A percentile compares a stretch with the other conserved stretches of the same genome.
Evolutionary conservation across 2,797 vertebrate genomes (phyloP).

Genomic region (Cottoperca gobio): DNA sequence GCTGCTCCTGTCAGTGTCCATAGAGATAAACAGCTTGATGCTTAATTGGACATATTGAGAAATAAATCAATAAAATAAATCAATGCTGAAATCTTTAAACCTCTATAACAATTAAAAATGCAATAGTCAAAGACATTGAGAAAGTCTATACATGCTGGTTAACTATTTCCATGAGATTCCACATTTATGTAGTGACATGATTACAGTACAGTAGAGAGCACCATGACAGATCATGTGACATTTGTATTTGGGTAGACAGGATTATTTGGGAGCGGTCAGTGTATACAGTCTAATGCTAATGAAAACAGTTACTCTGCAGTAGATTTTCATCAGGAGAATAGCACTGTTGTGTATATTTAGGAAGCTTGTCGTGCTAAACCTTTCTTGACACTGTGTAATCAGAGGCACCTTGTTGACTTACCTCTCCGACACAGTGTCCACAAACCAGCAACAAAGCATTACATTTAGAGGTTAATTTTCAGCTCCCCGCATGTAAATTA

Average conservation of each 20-base stretch:
- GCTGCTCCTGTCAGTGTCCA: constrained; percentile 6
- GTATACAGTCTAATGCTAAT: background rate
- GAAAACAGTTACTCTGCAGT: background rate
- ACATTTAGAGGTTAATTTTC: constrained; percentile 7
- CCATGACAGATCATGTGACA: constrained; percentile 1
- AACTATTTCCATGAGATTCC: background rate
- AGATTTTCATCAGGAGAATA: background rate
- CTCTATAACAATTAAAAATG: background rate
- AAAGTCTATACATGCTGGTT: background rate
- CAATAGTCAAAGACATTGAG: background rate
- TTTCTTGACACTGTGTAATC: constrained; percentile 20
- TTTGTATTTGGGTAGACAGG: background rate
- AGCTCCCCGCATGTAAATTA: constrained; percentile 21
- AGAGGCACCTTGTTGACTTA: constrained; percentile 4
- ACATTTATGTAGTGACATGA: background rate
- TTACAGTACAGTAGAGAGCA: background rate
- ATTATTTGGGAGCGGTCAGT: background rate
- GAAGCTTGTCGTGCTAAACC: background rate
- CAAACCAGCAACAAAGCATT: constrained; percentile 20
- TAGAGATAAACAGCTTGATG: constrained; percentile 2
- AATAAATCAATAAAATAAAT: too few relatives aligned
- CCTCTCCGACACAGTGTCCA: constrained; percentile 16
- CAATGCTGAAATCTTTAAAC: background rate
- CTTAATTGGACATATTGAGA: constrained; percentile 11
- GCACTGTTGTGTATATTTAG: background rate